Conservation (phyloP, 2,888 invertebrate genomes). For the Drosophila picticornis region DNA sequence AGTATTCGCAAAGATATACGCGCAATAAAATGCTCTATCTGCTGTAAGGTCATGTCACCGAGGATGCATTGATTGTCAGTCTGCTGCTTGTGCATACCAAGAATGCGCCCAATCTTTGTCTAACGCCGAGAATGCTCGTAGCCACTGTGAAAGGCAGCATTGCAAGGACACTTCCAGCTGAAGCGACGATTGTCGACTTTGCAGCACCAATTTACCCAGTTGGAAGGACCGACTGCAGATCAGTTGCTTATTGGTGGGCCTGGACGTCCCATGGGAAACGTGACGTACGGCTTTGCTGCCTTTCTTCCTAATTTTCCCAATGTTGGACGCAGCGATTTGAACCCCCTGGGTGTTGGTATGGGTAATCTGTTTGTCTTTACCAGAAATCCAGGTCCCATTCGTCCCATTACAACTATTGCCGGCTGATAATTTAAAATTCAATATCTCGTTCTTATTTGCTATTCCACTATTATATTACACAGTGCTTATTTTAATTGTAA, state of each 20-base stretch:
- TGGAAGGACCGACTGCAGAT: neutral
- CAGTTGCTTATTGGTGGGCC: no score
- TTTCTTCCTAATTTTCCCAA: neutral
- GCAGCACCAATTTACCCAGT: neutral
- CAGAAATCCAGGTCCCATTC: neutral
- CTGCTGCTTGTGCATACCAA: constrained; percentile 86
- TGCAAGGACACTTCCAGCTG: no score
- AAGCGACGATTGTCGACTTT: neutral
- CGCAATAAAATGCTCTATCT: constrained; percentile 89
- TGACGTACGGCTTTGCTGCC: no score
- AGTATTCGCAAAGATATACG: constrained; percentile 90
- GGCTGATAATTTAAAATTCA: neutral
- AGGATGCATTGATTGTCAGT: constrained; percentile 88
- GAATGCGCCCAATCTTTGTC: constrained; percentile 87
- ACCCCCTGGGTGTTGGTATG: no score
- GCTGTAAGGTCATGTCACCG: constrained; percentile 88
- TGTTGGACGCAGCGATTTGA: neutral
- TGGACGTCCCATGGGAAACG: no score
- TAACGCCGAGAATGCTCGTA: constrained; percentile 87
- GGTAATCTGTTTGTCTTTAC: neutral
- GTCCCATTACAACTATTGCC: neutral
- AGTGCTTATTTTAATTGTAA: neutral
- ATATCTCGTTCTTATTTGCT: neutral
- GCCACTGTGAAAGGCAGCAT: constrained; percentile 86
- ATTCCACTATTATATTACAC: neutral